Evolutionary conservation across 2,113 vertebrate species (phyloP), one percentile per base, ranked within the genome.

Genomic region (Menidia beryllina): DNA sequence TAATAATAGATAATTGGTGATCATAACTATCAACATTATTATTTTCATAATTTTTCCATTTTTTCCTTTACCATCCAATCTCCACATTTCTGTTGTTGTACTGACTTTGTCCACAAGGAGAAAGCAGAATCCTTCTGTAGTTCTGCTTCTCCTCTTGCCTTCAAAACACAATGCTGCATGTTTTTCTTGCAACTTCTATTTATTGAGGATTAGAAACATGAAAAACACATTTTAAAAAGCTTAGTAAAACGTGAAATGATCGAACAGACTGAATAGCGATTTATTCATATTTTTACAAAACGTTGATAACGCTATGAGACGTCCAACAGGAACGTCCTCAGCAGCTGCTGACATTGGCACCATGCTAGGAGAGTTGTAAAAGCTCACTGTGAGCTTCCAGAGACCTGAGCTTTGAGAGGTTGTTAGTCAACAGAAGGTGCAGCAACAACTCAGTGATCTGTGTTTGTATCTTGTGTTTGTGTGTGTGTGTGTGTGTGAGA

Each of bases 141-240:
- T 36, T 15, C 54, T 41, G 62, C 15, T 24, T 17, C 3, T 54
- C 17, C 0, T 61, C 23, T 67, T 27, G 54, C 30, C 30, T 50
- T 56, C 9, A 19, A 7, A 79, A 75, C 30, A 82, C 60, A 75
- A 23, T 20, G 38, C 21, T 19, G 15, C 43, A 74, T 1, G 0
- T 54, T 51, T 62, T n/a, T 50, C 21, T 72, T 76, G 24, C 66
- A 25, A 67, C 15, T 45, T 69, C 23, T 51, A 62, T 90, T 89
- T 86, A 88, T 89, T 90, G 41, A 75, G 81, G 69, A 76, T 86
- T 81, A 81, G 67, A 88, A 89, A 88, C 79, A 84, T 84, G 73
- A 85, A 81, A 82, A 86, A 88, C 26, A 82, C 60, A 60, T 26
- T 26, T 52, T 53, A 84, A 77, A 87, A 84, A 53, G 62, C 63